Base-by-base conservation (phyloP, 2,888 invertebrate genomes). In the Eulithis testata region DNA sequence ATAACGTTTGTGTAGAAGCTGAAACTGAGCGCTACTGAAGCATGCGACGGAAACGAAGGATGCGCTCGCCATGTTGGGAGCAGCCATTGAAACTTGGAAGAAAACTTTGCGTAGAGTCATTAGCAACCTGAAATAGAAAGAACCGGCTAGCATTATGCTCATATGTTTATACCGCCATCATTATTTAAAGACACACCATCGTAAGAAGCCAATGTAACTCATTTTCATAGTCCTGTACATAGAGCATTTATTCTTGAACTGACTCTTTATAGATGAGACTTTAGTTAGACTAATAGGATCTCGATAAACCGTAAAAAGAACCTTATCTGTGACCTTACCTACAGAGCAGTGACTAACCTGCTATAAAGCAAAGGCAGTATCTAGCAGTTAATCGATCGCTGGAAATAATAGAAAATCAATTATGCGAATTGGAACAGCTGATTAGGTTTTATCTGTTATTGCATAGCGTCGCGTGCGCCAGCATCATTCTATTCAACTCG, bases 1-100 rank as follows among this genome's bases (percentile, higher is more conserved):
- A 50, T 69, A 3, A 44, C 5, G 43, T 1, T 51, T 6, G 0
- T n/a, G n/a, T 21, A 45, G 21, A 40, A 47, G 12, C 59, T 69
- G 63, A 70, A 73, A 60, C 54, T 51, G 69, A 55, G 56, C 63
- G 65, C 65, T 65, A 67, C 68, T 71, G 70, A 70, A 69, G 73
- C 70, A 64, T 69, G 70, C 60, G 63, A 60, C 37, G 72, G 69
- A 66, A 66, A 64, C 63, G 50, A 60, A 67, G 70, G 72, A 72
- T 59, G 60, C 58, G 52, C 6, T 55, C 47, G 70, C 72, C 62
- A 69, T 69, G 44, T 65, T 70, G 66, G 65, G 37, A 65, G 66
- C 67, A 64, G 43, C 44, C 63, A 71, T 65, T 69, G 65, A 57
- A 71, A 71, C 66, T 60, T 68, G 54, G 65, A 65, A 52, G 62